phyloP scores from a whole-genome alignment of 2,113 vertebrate species.

The Octodon degus region DNA sequence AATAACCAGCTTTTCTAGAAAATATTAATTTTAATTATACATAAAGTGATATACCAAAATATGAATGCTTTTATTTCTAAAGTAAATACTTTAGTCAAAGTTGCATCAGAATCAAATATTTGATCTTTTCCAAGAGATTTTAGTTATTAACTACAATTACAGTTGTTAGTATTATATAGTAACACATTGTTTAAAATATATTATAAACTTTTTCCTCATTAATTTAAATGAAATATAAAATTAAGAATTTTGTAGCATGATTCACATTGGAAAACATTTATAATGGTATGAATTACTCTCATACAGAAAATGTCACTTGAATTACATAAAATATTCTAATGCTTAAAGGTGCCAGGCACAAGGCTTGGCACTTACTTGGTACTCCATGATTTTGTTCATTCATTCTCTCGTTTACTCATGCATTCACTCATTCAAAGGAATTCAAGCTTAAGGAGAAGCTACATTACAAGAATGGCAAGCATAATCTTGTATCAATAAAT shows the following conservation, averaged over 20 bases:
- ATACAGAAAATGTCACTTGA: conserved; percentile 38
- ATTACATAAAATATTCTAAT: background rate
- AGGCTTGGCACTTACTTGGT: background rate
- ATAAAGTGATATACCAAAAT: conserved; percentile 73
- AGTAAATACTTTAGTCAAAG: conserved; percentile 75
- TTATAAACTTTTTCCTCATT: conserved; percentile 77
- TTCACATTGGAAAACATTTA: conserved; percentile 61
- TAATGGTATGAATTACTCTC: conserved; percentile 47
- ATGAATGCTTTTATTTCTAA: conserved; percentile 73
- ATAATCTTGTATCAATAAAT: conserved; percentile 1
- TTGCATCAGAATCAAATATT: conserved; percentile 72
- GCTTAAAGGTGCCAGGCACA: background rate
- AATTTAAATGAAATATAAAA: conserved; percentile 78
- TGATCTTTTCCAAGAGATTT: conserved; percentile 69
- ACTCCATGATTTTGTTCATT: background rate
- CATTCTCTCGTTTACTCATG: background rate
- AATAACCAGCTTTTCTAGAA: conserved; percentile 70
- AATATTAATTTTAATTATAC: conserved; percentile 71
- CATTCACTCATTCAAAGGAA: background rate
- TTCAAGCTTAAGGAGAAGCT: background rate
- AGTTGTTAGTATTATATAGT: conserved; percentile 72
- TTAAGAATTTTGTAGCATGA: conserved; percentile 52
- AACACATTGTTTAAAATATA: conserved; percentile 77
- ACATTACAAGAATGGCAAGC: conserved; percentile 23
- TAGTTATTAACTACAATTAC: conserved; percentile 63